Conservation (phyloP, 2,113 vertebrate genomes). For the Abramis brama region DNA sequence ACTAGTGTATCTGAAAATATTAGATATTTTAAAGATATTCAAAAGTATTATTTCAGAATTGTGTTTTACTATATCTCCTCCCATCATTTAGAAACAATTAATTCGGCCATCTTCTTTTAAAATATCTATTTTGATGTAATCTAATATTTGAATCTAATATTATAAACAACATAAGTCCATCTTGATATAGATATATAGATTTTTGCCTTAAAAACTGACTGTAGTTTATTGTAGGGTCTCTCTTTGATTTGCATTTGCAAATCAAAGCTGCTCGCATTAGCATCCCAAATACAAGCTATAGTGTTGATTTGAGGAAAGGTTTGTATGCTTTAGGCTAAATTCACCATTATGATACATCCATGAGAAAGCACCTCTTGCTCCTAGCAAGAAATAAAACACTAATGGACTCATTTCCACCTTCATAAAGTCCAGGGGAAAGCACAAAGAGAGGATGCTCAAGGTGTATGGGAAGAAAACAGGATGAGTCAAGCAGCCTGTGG, state of each 20-base stretch:
- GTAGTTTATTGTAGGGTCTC: too few relatives aligned
- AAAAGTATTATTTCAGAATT: not conserved
- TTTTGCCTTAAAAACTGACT: not conserved
- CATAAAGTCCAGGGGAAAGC: constrained; percentile 49
- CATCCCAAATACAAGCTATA: constrained; percentile 32
- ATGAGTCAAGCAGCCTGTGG: constrained; percentile 49
- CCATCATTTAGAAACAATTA: not conserved
- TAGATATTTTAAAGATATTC: not conserved
- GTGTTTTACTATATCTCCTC: not conserved
- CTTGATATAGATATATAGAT: not conserved
- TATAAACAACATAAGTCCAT: not conserved
- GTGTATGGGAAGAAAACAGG: constrained; percentile 7
- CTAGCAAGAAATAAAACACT: constrained; percentile 54
- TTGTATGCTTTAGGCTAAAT: constrained; percentile 49
- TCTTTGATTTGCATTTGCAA: too few relatives aligned
- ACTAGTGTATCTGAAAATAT: too few relatives aligned
- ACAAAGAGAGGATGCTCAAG: constrained; percentile 43
- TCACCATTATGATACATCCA: constrained; percentile 27
- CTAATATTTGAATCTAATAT: not conserved
- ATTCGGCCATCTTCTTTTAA: not conserved
- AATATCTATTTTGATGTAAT: not conserved
- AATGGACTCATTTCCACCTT: constrained; percentile 64
- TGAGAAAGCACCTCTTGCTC: constrained; percentile 46
- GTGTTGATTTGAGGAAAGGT: constrained; percentile 36
- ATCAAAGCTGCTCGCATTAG: constrained; percentile 42